Base-by-base conservation (phyloP, 2,888 invertebrate species). In the Ormyrus labotus region DNA sequence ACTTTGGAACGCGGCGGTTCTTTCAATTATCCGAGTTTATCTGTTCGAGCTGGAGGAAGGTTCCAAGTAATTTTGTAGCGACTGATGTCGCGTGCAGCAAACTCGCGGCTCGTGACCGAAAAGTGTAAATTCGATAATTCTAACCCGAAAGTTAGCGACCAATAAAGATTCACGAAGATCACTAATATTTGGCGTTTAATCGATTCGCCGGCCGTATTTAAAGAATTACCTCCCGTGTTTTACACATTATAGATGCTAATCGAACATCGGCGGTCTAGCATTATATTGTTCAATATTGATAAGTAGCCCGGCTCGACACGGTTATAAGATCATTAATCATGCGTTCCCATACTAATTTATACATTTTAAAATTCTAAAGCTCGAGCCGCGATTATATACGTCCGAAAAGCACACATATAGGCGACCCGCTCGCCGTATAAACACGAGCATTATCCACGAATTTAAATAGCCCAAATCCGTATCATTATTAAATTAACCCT, bases 401-500 rank as follows among this genome's bases (percentile, higher is more conserved):
- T 19, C 13, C 50, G 47, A 77, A 60, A 69, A 75, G 67, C 45
- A 67, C 55, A 74, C n/a, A 58, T 45, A 60, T 67, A 9, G 1
- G 19, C 1, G 19, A 19, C 19, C 19, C 19, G 19, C 19, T 2
- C 2, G 19, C 11, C 19, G 19, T 6, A 11, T 75, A 68, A 75
- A 60, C 48, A 55, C 63, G 47, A 55, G 6, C 76, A 76, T 76
- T 69, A 76, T 68, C 13, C 48, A 47, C n/a, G 74, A 64, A 79
- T 79, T 63, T 79, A 53, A 72, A 61, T 73, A 68, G 19, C 47
- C 55, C 9, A 71, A 79, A 74, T 63, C n/a, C 47, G 63, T 69
- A 74, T 71, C 55, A 71, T 80, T 80, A 80, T 71, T 61, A 57
- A 58, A 68, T 68, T 76, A 76, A 48, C 53, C 53, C 34, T 48